Evolutionary conservation across 1,140 invertebrate genomes (phyloP).

Genomic region (Brachionus plicatilis): DNA sequence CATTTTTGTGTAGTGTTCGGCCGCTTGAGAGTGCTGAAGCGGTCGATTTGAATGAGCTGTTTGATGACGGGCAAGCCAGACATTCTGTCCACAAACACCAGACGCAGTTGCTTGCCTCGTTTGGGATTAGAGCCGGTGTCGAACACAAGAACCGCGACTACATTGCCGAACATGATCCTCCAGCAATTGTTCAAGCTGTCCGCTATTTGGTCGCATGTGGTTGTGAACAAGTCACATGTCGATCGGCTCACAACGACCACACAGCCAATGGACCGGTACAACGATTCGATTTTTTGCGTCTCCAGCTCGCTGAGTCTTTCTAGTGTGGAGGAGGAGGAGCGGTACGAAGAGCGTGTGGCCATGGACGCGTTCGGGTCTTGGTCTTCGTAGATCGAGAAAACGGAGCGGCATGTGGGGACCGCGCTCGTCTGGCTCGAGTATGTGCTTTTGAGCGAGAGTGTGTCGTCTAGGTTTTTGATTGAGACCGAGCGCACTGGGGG

Average conservation of each 20-base stretch:
- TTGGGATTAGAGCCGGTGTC: slow-evolving; percentile 13
- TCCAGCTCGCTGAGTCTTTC: not conserved
- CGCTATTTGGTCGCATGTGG: not conserved
- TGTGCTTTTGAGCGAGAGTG: not conserved
- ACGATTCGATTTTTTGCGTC: not conserved
- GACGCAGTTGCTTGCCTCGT: not conserved
- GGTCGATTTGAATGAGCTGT: not conserved
- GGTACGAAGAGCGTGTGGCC: not conserved
- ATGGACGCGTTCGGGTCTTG: not conserved
- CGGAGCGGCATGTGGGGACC: not conserved
- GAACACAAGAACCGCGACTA: not conserved
- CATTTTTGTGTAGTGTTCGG: not conserved
- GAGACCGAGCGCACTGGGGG: not conserved
- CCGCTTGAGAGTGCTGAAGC: not conserved
- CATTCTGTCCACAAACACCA: not conserved
- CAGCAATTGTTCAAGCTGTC: slow-evolving; percentile 3
- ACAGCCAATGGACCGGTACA: slow-evolving; percentile 2
- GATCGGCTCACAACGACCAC: not conserved
- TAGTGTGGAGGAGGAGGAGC: not conserved
- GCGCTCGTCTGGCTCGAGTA: not conserved
- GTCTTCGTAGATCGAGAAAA: slow-evolving; percentile 21
- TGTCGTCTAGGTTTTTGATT: not conserved
- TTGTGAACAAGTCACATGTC: not conserved
- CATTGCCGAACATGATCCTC: not conserved
- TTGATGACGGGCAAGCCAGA: not conserved